phyloP scores from a whole-genome alignment of 2,113 vertebrate genomes.

The Hypanus sabinus region DNA sequence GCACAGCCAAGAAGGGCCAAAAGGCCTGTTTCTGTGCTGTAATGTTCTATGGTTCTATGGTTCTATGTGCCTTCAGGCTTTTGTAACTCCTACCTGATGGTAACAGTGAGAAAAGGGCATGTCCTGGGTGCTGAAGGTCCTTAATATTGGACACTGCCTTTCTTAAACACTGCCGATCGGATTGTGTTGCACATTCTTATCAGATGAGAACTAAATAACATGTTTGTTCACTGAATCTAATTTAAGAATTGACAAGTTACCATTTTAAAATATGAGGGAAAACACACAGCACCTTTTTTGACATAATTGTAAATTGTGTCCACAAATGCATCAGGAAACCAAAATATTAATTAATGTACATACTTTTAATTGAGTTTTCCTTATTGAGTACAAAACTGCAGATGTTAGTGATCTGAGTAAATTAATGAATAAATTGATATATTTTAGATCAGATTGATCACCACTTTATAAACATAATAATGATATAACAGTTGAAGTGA shows the following conservation, averaged over 20 bases:
- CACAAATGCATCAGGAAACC: neutral
- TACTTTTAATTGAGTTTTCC: no score
- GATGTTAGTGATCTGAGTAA: neutral
- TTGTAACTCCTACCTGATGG: no score
- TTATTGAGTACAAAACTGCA: neutral
- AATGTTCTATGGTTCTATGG: no score
- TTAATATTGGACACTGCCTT: no score
- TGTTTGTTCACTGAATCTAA: neutral
- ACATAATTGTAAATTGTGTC: neutral
- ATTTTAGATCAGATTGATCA: no score
- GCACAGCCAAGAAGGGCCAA: no score
- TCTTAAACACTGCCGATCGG: neutral
- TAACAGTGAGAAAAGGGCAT: no score
- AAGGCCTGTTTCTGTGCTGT: no score
- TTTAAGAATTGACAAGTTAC: neutral
- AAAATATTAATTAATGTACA: neutral
- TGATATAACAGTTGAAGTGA: neutral
- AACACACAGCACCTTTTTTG: neutral
- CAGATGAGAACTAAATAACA: neutral
- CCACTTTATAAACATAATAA: neutral
- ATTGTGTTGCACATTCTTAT: neutral
- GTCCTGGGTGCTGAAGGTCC: no score
- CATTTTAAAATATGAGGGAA: neutral
- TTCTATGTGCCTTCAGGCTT: no score
- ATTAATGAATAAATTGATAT: neutral